phyloP scores from a whole-genome alignment of 2,888 invertebrate species.

The Apotomis betuletana region DNA sequence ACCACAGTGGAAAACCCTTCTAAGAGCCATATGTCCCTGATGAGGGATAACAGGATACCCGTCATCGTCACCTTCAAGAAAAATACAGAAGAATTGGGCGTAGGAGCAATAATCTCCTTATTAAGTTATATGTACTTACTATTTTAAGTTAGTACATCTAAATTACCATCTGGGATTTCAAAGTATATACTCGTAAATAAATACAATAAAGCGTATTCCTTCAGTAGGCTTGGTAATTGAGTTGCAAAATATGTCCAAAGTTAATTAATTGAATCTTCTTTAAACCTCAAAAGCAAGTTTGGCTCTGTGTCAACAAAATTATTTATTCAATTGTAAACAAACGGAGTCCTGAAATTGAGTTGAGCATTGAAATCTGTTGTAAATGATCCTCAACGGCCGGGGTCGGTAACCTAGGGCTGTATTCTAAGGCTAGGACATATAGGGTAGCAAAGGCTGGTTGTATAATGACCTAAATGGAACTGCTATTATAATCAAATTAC shows the following conservation, averaged over 20 bases:
- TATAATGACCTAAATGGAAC: no score
- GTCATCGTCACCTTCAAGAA: no score
- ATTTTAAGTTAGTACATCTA: background rate
- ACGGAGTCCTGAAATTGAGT: slow-evolving; percentile 24
- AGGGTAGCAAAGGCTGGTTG: no score
- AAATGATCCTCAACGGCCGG: background rate
- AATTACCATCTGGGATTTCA: slow-evolving; percentile 3
- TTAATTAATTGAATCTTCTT: slow-evolving; percentile 28
- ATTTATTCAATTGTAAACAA: slow-evolving; percentile 28
- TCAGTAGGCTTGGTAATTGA: slow-evolving; percentile 9
- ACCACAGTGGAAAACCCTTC: no score
- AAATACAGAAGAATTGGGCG: no score
- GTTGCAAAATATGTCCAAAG: slow-evolving; percentile 22
- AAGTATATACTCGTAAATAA: slow-evolving; percentile 1
- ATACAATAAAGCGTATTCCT: background rate
- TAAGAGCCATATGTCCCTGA: no score
- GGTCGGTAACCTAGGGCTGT: background rate
- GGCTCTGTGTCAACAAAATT: slow-evolving; percentile 24
- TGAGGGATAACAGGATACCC: no score
- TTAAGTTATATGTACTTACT: no score
- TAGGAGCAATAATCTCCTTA: no score
- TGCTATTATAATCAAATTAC: no score
- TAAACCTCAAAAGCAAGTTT: slow-evolving; percentile 27
- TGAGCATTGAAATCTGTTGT: slow-evolving; percentile 8
- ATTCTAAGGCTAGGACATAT: no score